These are phyloP conservation scores for Agonopterix heracliana DNA, from an alignment of 2,888 invertebrate genomes.

Conservation along the genomic window DNA sequence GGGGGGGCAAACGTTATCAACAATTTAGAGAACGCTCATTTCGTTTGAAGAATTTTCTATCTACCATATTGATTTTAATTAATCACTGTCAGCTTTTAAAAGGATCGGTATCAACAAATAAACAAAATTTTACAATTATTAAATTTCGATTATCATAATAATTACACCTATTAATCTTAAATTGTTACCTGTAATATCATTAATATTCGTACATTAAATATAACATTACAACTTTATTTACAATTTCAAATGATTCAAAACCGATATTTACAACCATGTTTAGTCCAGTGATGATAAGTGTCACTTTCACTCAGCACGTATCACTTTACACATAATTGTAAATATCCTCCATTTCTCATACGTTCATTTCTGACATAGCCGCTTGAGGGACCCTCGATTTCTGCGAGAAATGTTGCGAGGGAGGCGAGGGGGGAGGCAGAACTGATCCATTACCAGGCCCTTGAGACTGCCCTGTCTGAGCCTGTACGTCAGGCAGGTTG, in stretches of 20 bases:
- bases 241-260: slow-evolving; percentile 26
- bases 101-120: neutral
- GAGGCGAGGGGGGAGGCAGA: slow-evolving; percentile 54
- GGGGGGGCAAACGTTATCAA: no score
- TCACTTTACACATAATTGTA: slow-evolving; percentile 75
- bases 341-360: slow-evolving; percentile 83
- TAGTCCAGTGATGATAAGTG: slow-evolving; percentile 42
- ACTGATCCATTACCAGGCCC: slow-evolving; percentile 60
- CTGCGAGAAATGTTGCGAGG: slow-evolving; percentile 63
- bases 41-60: no score
- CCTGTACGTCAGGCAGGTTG: slow-evolving; percentile 69
- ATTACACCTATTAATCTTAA: slow-evolving; percentile 32
- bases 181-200: slow-evolving; percentile 36
- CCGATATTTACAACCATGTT: slow-evolving; percentile 71
- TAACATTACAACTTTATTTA: slow-evolving; percentile 34
- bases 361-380: slow-evolving; percentile 92
- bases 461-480: slow-evolving; percentile 62
- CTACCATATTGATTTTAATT: no score
- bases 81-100: no score
- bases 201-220: slow-evolving; percentile 30
- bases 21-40: no score
- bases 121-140: neutral
- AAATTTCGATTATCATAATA: neutral
- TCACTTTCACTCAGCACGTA: slow-evolving; percentile 30
- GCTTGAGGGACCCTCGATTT: slow-evolving; percentile 83